These are phyloP conservation scores for Aldrovandia affinis DNA, from an alignment of 2,797 vertebrate genomes.

Conservation along the genomic window DNA sequence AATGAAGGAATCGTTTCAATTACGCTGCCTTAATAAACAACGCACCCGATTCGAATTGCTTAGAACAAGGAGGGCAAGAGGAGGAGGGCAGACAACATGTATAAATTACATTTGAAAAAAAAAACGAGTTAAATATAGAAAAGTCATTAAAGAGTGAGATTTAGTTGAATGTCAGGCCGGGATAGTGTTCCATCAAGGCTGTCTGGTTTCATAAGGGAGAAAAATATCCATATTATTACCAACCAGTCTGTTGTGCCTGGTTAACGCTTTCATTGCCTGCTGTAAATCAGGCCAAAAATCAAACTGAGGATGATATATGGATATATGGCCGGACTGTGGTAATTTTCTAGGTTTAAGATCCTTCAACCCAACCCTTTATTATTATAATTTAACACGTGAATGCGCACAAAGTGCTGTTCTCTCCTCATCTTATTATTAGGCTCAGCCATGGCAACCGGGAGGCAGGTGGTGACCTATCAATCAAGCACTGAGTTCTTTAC, in stretches of 20 bases:
- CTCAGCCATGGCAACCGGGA: too few relatives aligned
- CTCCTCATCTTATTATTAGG: too few relatives aligned
- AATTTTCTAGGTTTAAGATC: too few relatives aligned
- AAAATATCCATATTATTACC: too few relatives aligned
- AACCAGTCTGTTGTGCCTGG: not conserved
- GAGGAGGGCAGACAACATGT: not conserved
- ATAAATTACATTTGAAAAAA: not conserved
- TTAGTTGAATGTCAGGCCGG: not conserved
- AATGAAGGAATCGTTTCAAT: not conserved
- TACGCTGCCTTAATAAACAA: not conserved
- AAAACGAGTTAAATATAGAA: not conserved
- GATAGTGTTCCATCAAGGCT: not conserved
- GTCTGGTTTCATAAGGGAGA: not conserved
- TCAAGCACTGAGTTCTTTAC: too few relatives aligned
- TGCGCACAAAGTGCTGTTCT: too few relatives aligned
- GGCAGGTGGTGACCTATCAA: too few relatives aligned
- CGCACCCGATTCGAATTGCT: not conserved
- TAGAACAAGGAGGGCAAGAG: not conserved
- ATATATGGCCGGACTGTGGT: too few relatives aligned
- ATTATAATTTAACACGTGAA: too few relatives aligned
- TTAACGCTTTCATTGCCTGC: not conserved
- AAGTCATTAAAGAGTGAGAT: not conserved
- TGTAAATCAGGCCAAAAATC: not conserved
- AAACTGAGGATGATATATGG: not conserved
- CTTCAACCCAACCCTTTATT: too few relatives aligned